phyloP scores from a whole-genome alignment of 2,888 invertebrate species.

The Keiferia lycopersicella region DNA sequence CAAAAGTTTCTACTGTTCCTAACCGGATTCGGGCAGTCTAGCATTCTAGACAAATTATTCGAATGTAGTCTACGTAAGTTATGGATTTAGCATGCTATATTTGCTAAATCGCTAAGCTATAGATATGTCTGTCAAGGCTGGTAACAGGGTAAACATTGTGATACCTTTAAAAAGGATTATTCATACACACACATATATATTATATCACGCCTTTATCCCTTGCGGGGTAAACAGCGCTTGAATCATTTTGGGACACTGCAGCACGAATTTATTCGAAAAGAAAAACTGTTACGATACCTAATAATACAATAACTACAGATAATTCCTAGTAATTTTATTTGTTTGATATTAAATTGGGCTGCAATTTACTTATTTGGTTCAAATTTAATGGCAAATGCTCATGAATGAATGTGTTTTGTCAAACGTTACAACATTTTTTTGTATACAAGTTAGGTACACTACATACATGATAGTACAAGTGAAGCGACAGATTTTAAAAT shows the following conservation, averaged over 20 bases:
- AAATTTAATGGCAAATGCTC: not conserved
- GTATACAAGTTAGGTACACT: too few relatives aligned
- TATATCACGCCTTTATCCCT: too few relatives aligned
- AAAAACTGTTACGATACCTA: not conserved
- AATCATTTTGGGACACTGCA: too few relatives aligned
- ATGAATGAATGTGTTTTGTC: not conserved
- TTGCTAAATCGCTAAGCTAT: not conserved
- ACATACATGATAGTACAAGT: too few relatives aligned
- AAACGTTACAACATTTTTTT: not conserved
- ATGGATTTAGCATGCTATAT: slow-evolving; percentile 13
- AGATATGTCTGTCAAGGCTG: not conserved
- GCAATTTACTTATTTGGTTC: slow-evolving; percentile 2
- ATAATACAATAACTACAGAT: not conserved
- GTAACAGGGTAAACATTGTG: not conserved
- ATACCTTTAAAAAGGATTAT: too few relatives aligned
- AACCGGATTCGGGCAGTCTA: slow-evolving; percentile 21
- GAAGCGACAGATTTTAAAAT: too few relatives aligned
- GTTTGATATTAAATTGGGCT: not conserved
- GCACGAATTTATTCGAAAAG: too few relatives aligned
- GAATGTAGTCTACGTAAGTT: slow-evolving; percentile 34
- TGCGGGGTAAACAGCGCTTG: too few relatives aligned
- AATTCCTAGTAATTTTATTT: not conserved
- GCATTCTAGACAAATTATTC: slow-evolving; percentile 26
- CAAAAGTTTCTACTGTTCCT: not conserved
- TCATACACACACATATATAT: too few relatives aligned